phyloP scores from a whole-genome alignment of 2,797 vertebrate genomes.

The Crypturellus tataupa region DNA sequence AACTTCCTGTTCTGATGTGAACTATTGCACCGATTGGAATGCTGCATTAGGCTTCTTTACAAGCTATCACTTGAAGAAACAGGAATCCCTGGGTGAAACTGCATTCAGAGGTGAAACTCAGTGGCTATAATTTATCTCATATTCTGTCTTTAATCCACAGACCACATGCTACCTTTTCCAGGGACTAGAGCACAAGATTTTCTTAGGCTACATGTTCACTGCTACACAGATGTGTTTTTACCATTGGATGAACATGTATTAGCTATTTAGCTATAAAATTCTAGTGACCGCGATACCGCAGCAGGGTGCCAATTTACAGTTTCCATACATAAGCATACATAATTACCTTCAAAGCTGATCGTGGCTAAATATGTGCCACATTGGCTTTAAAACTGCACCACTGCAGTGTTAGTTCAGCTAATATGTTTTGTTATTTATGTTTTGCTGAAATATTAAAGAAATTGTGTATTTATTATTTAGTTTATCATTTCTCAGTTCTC shows the following conservation, averaged over 20 bases:
- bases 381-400: background rate
- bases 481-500: background rate
- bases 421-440: background rate
- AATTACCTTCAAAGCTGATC: background rate
- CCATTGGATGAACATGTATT: background rate
- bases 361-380: background rate
- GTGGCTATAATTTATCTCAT: background rate
- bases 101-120: background rate
- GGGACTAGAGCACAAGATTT: background rate
- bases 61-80: background rate
- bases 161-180: background rate
- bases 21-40: background rate
- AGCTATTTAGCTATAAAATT: background rate
- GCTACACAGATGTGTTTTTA: background rate
- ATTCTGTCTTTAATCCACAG: background rate
- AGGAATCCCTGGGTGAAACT: background rate
- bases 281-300: background rate
- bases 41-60: background rate
- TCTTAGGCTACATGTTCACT: background rate
- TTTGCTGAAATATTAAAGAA: background rate
- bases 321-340: background rate
- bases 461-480: background rate
- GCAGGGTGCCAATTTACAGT: background rate
- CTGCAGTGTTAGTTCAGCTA: background rate
- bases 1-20: background rate